phyloP scores from a whole-genome alignment of 2,113 vertebrate genomes.

The Brachyistius frenatus region DNA sequence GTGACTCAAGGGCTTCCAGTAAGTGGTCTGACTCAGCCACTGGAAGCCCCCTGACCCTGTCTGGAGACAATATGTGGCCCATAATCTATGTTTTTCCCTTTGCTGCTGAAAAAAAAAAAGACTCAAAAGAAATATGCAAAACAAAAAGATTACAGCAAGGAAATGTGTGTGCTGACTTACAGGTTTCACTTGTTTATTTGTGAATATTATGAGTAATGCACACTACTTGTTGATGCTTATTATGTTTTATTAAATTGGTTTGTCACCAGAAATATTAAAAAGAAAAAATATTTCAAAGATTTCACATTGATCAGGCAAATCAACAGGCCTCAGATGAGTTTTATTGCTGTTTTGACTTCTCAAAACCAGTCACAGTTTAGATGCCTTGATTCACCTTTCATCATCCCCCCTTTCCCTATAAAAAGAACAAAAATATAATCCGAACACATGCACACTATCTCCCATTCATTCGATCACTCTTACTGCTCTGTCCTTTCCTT shows the following conservation, averaged over 20 bases:
- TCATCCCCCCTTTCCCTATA: neutral
- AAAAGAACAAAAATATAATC: conserved; percentile 32
- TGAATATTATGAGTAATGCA: neutral
- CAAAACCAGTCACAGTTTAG: conserved; percentile 17
- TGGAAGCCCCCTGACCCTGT: conserved; percentile 75
- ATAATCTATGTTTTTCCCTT: conserved; percentile 56
- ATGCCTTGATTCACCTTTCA: conserved; percentile 4
- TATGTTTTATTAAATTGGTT: neutral
- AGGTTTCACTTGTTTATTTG: conserved; percentile 3
- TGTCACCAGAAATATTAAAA: neutral
- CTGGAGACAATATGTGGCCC: conserved; percentile 53
- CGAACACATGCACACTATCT: conserved; percentile 3
- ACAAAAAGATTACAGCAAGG: neutral
- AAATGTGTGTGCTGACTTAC: neutral
- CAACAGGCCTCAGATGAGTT: neutral
- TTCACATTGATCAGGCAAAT: neutral
- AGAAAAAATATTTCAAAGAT: neutral
- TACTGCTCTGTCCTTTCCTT: conserved; percentile 1
- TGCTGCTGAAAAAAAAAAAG: conserved; percentile 12
- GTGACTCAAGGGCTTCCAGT: conserved; percentile 80
- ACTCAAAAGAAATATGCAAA: neutral
- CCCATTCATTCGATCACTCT: conserved; percentile 15
- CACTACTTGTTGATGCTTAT: neutral
- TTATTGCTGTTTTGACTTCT: conserved; percentile 14
- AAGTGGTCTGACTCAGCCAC: conserved; percentile 73